Conservation (phyloP, 2,797 vertebrate genomes). For the Sebastes minor region DNA sequence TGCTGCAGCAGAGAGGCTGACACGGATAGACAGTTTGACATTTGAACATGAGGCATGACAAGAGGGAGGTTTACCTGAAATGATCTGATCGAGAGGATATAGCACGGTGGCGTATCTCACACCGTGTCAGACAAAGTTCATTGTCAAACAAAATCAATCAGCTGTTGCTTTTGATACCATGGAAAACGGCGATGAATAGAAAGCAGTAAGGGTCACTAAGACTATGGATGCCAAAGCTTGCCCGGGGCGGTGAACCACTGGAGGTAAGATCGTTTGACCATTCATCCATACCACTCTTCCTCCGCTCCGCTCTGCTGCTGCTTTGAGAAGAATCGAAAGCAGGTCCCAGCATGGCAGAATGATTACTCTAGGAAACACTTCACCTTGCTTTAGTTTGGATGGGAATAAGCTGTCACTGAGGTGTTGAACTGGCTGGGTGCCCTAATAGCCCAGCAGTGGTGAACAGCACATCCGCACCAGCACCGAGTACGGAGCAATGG, state of each 20-base stretch:
- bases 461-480: neutral
- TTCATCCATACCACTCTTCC: neutral
- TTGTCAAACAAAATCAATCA: slow-evolving; percentile 23
- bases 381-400: slow-evolving; percentile 7
- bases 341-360: neutral
- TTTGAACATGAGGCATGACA: slow-evolving; percentile 32
- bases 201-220: neutral
- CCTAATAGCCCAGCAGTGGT: slow-evolving; percentile 10
- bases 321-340: neutral
- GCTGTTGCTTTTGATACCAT: neutral
- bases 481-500: neutral
- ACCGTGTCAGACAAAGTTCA: slow-evolving; percentile 1
- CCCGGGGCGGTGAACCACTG: neutral
- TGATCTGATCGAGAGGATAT: slow-evolving; percentile 23
- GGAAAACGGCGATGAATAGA: neutral
- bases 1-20: slow-evolving; percentile 27
- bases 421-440: slow-evolving; percentile 24
- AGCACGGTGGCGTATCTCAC: neutral
- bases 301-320: neutral
- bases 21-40: slow-evolving; percentile 36
- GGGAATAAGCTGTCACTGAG: slow-evolving; percentile 1
- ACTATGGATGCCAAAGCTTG: neutral
- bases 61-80: slow-evolving; percentile 28
- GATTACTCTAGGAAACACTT: slow-evolving; percentile 8
- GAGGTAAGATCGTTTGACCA: neutral